Base-by-base conservation (phyloP, 2,888 invertebrate genomes). In the Blera fallax region DNA sequence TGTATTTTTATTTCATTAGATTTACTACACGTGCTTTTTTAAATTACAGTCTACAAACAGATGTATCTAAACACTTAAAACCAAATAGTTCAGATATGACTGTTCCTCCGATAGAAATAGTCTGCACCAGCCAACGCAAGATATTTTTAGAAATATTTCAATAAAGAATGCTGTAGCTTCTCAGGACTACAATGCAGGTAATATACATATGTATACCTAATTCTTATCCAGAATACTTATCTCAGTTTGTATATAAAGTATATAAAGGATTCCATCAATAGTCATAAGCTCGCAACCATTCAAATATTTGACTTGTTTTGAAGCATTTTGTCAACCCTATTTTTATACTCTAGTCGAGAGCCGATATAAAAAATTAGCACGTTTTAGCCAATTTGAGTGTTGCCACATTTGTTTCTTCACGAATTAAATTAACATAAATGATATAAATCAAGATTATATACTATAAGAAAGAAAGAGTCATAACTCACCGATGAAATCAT, bases 401-500 rank as follows among this genome's bases (percentile, higher is more conserved):
- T 50, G 60, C 34, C 64, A 50, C 67, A 73, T 80, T 67, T 48
- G 40, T 69, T 69, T 72, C 40, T 67, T 58, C 45, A 37, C 52
- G 52, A 78, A 69, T 73, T 67, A 64, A 84, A 84, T 84, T 79
- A 79, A 79, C 83, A 84, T 79, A 64, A 78, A 78, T 43, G 16
- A 43, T 70, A 67, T 67, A 69, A 81, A 62, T 72, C 58, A 34
- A 74, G 24, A 52, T 60, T 8, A 27, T 43, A 37, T n/a, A 27
- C 45, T 4, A 40, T 40, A 16, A 64, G 16, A 62, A 43, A 54
- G 11, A 70, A 65, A 72, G 18, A 72, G 52, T 76, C 21, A 45
- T 70, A 84, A 91, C 95, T 95, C 92, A 97, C 97, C 97, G 89
- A 97, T 97, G 92, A 97, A 97, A 90, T 95, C 95, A 92, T 95